Evolutionary conservation across 2,113 vertebrate genomes (phyloP).

Genomic region (Syrrhaptes paradoxus): DNA sequence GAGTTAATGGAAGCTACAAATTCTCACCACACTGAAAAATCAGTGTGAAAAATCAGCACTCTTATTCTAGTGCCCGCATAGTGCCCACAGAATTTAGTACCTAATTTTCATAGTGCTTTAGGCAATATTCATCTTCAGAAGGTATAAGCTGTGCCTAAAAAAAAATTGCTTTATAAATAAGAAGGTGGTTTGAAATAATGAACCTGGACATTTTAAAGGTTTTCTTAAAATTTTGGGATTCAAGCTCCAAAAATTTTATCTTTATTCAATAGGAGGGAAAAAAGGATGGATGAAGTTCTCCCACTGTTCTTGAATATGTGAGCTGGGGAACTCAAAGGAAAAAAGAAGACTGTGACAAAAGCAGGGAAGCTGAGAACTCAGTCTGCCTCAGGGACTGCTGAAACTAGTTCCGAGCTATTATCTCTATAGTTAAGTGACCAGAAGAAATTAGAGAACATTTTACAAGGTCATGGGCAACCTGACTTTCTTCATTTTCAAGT

Average conservation of each 20-base stretch:
- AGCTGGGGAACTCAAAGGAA: neutral
- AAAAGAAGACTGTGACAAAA: neutral
- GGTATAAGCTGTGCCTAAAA: neutral
- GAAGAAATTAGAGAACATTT: neutral
- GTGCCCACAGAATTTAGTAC: neutral
- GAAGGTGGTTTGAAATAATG: neutral
- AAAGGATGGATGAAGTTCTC: neutral
- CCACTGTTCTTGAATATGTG: neutral
- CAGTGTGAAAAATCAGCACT: neutral
- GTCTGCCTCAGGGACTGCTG: neutral
- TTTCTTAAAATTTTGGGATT: neutral
- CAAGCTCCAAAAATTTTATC: neutral
- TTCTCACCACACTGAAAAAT: slow-evolving; percentile 7
- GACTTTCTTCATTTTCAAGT: neutral
- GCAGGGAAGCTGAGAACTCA: neutral
- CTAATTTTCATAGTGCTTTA: neutral
- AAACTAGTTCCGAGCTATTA: neutral
- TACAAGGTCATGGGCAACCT: neutral
- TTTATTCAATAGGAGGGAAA: neutral
- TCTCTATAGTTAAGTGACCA: neutral
- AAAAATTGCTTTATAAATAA: neutral
- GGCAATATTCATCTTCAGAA: neutral
- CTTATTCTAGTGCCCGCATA: neutral
- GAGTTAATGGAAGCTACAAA: slow-evolving; percentile 1
- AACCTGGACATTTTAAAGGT: neutral